Conservation (phyloP, 2,888 invertebrate species). For the Perdita meconis region DNA sequence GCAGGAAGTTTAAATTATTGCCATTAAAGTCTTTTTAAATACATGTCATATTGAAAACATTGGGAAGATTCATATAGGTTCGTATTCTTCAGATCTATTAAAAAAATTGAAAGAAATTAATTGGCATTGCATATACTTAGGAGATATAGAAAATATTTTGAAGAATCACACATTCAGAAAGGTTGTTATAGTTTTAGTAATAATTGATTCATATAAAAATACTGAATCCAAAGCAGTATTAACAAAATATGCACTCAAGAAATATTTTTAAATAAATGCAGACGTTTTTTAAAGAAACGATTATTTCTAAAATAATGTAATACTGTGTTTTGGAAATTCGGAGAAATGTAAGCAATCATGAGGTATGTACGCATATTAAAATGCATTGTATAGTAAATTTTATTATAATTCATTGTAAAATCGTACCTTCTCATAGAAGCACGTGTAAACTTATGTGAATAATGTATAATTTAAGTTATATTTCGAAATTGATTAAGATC, state of each 20-base stretch:
- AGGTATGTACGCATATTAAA: constrained; percentile 17
- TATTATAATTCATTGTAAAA: constrained; percentile 22
- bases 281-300: constrained; percentile 32
- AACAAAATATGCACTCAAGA: constrained; percentile 32
- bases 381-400: constrained; percentile 25
- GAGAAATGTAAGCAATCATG: constrained; percentile 13
- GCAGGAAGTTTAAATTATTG: constrained; percentile 12
- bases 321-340: constrained; percentile 14
- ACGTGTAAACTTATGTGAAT: constrained; percentile 40
- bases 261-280: constrained; percentile 41
- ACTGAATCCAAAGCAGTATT: constrained; percentile 45
- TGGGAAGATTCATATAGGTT: constrained; percentile 17
- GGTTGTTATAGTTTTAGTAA: constrained; percentile 16
- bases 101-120: constrained; percentile 12
- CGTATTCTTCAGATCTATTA: constrained; percentile 19
- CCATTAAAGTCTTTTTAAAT: constrained; percentile 9
- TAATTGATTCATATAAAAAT: constrained; percentile 16
- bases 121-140: constrained; percentile 20
- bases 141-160: constrained; percentile 25
- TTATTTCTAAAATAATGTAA: constrained; percentile 21
- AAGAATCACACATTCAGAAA: constrained; percentile 16
- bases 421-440: constrained; percentile 23
- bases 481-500: constrained; percentile 14
- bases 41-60: constrained; percentile 12
- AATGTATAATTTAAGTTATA: constrained; percentile 42